Conservation (phyloP, 2,888 invertebrate species). For the Onchidella celtica region DNA sequence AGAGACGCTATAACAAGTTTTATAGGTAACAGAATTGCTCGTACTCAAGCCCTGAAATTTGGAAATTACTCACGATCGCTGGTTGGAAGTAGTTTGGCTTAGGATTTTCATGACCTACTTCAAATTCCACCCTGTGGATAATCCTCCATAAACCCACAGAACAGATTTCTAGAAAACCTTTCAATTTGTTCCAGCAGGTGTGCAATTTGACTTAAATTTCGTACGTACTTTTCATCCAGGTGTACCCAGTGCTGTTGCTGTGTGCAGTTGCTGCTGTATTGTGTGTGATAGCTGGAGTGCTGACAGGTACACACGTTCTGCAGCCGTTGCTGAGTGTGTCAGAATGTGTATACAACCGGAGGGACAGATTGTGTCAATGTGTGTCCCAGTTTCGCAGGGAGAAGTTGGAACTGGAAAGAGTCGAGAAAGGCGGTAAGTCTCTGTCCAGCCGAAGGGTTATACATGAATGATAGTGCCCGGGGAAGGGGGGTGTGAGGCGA, state of each 20-base stretch:
- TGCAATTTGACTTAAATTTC: not conserved
- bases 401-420: conserved; percentile 48
- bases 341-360: conserved; percentile 60
- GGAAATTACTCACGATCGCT: too few relatives aligned
- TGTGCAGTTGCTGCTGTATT: conserved; percentile 50
- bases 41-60: too few relatives aligned
- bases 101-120: too few relatives aligned
- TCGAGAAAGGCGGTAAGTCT: conserved; percentile 30
- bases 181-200: too few relatives aligned
- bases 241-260: conserved; percentile 32
- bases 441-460: too few relatives aligned
- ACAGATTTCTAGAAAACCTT: not conserved
- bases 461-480: too few relatives aligned
- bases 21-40: too few relatives aligned
- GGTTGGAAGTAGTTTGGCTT: too few relatives aligned
- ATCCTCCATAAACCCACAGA: too few relatives aligned
- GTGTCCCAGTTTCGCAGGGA: conserved; percentile 59
- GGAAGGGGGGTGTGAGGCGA: too few relatives aligned
- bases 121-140: too few relatives aligned
- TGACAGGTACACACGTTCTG: conserved; percentile 69
- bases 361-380: conserved; percentile 59
- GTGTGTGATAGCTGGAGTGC: conserved; percentile 61
- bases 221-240: not conserved
- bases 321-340: conserved; percentile 62
- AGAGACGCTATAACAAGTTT: too few relatives aligned